Conservation (phyloP, 2,888 invertebrate genomes). For the Pinctada fucata region DNA sequence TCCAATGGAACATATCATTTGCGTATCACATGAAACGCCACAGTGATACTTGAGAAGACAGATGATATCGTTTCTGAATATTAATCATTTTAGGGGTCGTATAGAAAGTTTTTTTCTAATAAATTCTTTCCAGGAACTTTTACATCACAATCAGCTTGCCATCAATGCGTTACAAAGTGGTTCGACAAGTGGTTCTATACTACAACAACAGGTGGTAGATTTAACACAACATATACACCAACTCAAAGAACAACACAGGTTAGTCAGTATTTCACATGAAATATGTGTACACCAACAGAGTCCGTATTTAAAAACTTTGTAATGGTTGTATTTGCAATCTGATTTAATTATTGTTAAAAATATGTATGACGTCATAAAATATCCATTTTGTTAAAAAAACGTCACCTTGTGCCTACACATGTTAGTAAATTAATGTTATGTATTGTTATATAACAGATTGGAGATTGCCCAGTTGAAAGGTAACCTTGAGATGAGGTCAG, state of each 20-base stretch:
- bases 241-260: slow-evolving; percentile 69
- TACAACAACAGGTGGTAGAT: slow-evolving; percentile 64
- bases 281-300: no score
- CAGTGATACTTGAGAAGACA: no score
- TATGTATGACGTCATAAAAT: background rate
- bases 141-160: slow-evolving; percentile 79
- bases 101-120: no score
- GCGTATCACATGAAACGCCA: no score
- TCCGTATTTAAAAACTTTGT: no score
- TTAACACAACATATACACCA: slow-evolving; percentile 64
- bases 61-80: no score
- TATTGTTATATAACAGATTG: slow-evolving; percentile 49
- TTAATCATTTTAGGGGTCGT: no score
- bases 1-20: no score
- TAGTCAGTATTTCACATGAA: background rate
- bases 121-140: slow-evolving; percentile 76
- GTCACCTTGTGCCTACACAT: background rate
- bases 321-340: no score
- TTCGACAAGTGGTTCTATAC: slow-evolving; percentile 76
- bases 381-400: background rate
- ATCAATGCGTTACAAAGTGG: slow-evolving; percentile 79
- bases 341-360: background rate
- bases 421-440: background rate
- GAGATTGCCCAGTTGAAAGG: slow-evolving; percentile 65
- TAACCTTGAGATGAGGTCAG: slow-evolving; percentile 57